Base-by-base conservation (phyloP, 2,888 invertebrate species). In the Prionchulus punctatus region DNA sequence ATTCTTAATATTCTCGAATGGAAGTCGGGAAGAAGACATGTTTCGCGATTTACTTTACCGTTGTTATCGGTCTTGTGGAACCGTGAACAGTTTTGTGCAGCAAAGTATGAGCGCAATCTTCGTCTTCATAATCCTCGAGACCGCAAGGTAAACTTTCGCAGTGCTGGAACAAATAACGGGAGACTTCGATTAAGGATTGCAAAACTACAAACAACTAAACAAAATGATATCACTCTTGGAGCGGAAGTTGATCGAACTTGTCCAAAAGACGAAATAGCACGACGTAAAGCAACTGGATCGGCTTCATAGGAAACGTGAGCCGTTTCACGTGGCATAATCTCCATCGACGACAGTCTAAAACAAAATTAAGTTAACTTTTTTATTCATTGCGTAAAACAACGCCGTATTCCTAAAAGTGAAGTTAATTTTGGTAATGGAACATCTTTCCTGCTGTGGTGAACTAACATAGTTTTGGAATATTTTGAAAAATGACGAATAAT, bases 271-370 rank as follows among this genome's bases (percentile, higher is more conserved):
- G 30, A 30, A 18, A 57, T 30, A n/a, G 45, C 23, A 4, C 47
- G 43, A 3, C 57, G 57, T 27, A 57, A 25, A 7, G 30, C 12
- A 21, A 36, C 15, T 12, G 28, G 2, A 26, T 57, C 57, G 27
- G 18, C n/a, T 26, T 45, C 47, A 43, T 43, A 57, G 7, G 54
- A 4, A 4, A 57, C 4, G n/a, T 45, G n/a, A 7, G 57, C 3
- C 15, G 26, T 43, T 45, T 57, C 57, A 3, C 57, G 57, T 12
- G 57, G 57, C 31, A 21, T 45, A n/a, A 54, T 15, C 43, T 54
- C 54, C 21, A 57, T 23, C 28, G 42, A n/a, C 3, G 54, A n/a
- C n/a, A n/a, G n/a, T n/a, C n/a, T n/a, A n/a, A n/a, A n/a, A n/a
- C n/a, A n/a, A n/a, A n/a, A n/a, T n/a, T n/a, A n/a, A n/a, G n/a